Conservation (phyloP, 2,113 vertebrate genomes). For the Sprattus sprattus region DNA sequence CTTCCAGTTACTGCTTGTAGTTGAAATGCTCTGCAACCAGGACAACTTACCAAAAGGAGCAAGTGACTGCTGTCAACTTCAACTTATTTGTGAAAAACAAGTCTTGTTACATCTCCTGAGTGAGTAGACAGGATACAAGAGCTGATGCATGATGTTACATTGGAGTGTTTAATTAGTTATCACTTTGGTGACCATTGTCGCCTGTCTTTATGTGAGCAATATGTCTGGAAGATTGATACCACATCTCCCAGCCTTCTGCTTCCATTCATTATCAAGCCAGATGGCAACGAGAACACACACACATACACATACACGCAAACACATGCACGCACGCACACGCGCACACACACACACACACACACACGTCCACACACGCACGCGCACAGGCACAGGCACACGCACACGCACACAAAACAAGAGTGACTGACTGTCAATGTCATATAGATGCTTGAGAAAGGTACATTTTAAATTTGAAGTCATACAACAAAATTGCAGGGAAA, state of each 20-base stretch:
- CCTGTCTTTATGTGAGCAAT: constrained; percentile 22
- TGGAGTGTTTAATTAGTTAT: constrained; percentile 32
- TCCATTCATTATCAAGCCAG: constrained; percentile 34
- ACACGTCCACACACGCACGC: constrained; percentile 24
- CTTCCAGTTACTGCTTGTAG: background rate
- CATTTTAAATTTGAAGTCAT: too few species aligned
- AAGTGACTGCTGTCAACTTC: background rate
- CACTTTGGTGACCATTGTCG: constrained; percentile 30
- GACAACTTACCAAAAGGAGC: background rate
- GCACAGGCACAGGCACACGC: constrained; percentile 3
- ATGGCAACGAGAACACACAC: constrained; percentile 24
- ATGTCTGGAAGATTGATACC: constrained; percentile 29
- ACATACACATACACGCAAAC: background rate
- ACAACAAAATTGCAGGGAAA: too few species aligned
- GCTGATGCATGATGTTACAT: background rate
- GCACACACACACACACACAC: background rate
- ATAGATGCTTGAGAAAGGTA: background rate
- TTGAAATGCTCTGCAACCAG: background rate
- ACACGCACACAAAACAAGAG: constrained; percentile 5
- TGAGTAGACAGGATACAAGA: background rate
- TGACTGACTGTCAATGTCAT: too few species aligned
- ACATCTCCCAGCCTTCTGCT: constrained; percentile 27
- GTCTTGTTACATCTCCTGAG: background rate
- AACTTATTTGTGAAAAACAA: background rate
- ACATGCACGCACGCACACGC: constrained; percentile 13